phyloP scores from a whole-genome alignment of 2,888 invertebrate species.

The Liodrosophila aerea region DNA sequence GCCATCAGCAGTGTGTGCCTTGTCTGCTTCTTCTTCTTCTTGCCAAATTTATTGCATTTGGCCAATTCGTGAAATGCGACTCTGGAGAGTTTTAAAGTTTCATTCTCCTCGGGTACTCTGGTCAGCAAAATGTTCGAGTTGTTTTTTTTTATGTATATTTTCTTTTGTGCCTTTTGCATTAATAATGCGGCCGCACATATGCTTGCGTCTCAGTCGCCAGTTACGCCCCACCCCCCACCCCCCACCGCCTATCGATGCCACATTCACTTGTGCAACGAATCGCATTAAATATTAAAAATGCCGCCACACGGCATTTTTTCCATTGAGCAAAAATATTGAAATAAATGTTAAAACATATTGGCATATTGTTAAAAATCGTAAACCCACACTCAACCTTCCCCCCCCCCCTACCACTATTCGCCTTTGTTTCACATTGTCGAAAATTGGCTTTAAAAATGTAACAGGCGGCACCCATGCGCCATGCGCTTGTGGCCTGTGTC shows the following conservation, averaged over 20 bases:
- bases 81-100: constrained; percentile 79
- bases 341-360: constrained; percentile 77
- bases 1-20: constrained; percentile 48
- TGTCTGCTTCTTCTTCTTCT: constrained; percentile 9
- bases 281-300: constrained; percentile 72
- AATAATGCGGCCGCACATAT: constrained; percentile 67
- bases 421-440: constrained; percentile 46
- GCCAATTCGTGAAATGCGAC: constrained; percentile 81
- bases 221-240: background rate
- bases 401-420: constrained; percentile 7
- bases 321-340: constrained; percentile 62
- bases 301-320: constrained; percentile 61
- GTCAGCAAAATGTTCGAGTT: constrained; percentile 40
- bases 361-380: constrained; percentile 66
- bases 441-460: constrained; percentile 70
- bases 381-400: background rate
- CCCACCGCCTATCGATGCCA: background rate
- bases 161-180: constrained; percentile 58
- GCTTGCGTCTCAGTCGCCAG: constrained; percentile 28
- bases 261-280: constrained; percentile 48
- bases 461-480: constrained; percentile 21
- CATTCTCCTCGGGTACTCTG: constrained; percentile 18
- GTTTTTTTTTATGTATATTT: constrained; percentile 15
- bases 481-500: constrained; percentile 25
- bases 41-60: constrained; percentile 79